Base-by-base conservation (phyloP, 1,140 invertebrate genomes). In the Drosophila azteca region DNA sequence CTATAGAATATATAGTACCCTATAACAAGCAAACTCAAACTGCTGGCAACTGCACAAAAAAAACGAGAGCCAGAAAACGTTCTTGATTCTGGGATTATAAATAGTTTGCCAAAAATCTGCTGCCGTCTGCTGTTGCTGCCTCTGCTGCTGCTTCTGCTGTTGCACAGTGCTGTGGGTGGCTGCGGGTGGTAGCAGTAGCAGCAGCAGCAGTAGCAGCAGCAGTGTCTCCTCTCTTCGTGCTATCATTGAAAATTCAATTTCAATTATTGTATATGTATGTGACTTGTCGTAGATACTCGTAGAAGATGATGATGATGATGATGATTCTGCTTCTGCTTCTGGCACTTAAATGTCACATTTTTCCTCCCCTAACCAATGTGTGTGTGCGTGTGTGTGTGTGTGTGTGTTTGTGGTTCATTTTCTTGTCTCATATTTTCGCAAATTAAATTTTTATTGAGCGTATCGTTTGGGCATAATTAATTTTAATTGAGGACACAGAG, bases 381-480 rank as follows among this genome's bases (percentile, higher is more conserved):
- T 20, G n/a, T n/a, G n/a, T 24, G 4, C 4, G 22, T 24, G 22
- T 24, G 22, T 24, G 24, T 24, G 24, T 24, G 24, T 24, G 24
- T 5, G 24, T 26, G 24, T 26, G 24, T 26, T 26, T 77, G 66
- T 72, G 62, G 78, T 74, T 75, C 65, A 76, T 81, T 82, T 85
- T 85, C 81, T 82, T 85, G 75, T 79, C 70, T 87, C 82, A 84
- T 84, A 89, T 80, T 84, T 84, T 89, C 72, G 69, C 63, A 89
- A 89, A 89, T 89, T 85, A 85, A 89, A 90, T 90, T 90, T 81
- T 89, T 89, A 89, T 89, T 89, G 81, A 79, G 85, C 85, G 85
- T 89, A 89, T 90, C 85, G 87, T 72, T 90, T 85, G 87, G 87
- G 87, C 75, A 88, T 89, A 89, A 89, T 89, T 89, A 89, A 90